Conservation (phyloP, 2,888 invertebrate species). For the Dusona sp. region DNA sequence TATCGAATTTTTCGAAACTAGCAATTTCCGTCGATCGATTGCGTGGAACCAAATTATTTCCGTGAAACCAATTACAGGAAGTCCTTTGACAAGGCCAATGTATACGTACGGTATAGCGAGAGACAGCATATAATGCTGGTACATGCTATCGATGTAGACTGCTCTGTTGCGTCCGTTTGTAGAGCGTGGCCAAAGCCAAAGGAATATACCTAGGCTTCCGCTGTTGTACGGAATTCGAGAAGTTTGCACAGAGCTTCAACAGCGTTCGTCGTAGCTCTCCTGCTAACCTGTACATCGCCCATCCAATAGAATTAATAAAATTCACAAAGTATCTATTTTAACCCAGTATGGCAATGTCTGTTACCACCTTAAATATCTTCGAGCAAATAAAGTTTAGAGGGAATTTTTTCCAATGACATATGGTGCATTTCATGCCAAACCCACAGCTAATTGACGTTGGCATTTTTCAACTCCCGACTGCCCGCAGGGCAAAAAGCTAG, state of each 20-base stretch:
- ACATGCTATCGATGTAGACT: slow-evolving; percentile 30
- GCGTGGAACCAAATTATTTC: slow-evolving; percentile 66
- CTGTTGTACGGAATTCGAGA: slow-evolving; percentile 63
- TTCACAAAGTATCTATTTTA: slow-evolving; percentile 5
- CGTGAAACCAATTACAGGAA: slow-evolving; percentile 68
- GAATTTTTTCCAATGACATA: background rate
- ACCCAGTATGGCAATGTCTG: background rate
- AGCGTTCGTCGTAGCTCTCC: background rate
- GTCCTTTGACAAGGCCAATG: slow-evolving; percentile 65
- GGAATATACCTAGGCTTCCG: slow-evolving; percentile 60
- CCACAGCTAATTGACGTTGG: too few relatives aligned
- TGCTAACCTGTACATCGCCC: slow-evolving; percentile 36
- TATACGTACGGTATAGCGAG: slow-evolving; percentile 45
- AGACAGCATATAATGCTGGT: slow-evolving; percentile 40
- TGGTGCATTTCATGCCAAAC: too few relatives aligned
- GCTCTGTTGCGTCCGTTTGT: slow-evolving; percentile 36
- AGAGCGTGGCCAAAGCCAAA: slow-evolving; percentile 63
- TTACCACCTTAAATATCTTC: background rate
- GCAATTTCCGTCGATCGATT: slow-evolving; percentile 68
- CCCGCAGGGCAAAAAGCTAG: too few relatives aligned
- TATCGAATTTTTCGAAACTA: slow-evolving; percentile 60
- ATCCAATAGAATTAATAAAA: slow-evolving; percentile 3
- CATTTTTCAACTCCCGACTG: too few relatives aligned
- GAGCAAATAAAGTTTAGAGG: too few relatives aligned
- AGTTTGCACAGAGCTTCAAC: slow-evolving; percentile 36